These are phyloP conservation scores for Drosophila atroscutellata DNA, from an alignment of 2,888 invertebrate species.

Conservation along the genomic window DNA sequence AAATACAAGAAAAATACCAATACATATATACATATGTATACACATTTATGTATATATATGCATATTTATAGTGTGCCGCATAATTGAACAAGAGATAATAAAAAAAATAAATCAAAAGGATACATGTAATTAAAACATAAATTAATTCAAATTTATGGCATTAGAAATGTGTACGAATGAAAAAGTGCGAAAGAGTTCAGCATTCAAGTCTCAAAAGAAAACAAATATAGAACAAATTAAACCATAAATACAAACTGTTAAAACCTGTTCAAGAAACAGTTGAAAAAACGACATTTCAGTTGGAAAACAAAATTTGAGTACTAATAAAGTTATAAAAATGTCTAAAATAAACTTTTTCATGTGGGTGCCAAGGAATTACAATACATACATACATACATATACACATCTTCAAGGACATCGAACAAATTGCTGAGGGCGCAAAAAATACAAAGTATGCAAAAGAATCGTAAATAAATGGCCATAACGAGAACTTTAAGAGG, in stretches of 20 bases:
- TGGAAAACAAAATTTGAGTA: slow-evolving; percentile 66
- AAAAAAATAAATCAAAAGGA: slow-evolving; percentile 19
- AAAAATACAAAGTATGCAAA: slow-evolving; percentile 33
- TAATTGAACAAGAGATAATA: slow-evolving; percentile 49
- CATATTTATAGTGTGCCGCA: slow-evolving; percentile 65
- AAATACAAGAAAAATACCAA: slow-evolving; percentile 33
- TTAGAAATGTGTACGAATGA: slow-evolving; percentile 63
- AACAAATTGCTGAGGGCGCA: slow-evolving; percentile 15
- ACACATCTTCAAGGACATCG: slow-evolving; percentile 17
- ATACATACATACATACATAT: neutral
- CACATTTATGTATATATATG: slow-evolving; percentile 22
- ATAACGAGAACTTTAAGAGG: slow-evolving; percentile 55
- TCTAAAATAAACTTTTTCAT: slow-evolving; percentile 33
- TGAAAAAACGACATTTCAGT: slow-evolving; percentile 45
- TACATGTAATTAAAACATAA: slow-evolving; percentile 58
- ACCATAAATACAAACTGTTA: slow-evolving; percentile 36
- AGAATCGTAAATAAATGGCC: slow-evolving; percentile 48
- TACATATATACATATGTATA: slow-evolving; percentile 22
- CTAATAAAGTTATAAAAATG: slow-evolving; percentile 76
- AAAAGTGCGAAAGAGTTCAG: slow-evolving; percentile 35
- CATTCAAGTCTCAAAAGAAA: slow-evolving; percentile 41
- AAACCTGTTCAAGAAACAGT: slow-evolving; percentile 33
- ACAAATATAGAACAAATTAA: slow-evolving; percentile 44
- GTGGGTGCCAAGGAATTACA: neutral
- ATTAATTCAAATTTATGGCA: slow-evolving; percentile 66